A percentile compares a stretch with the other conserved stretches of the same genome.
phyloP scores from a whole-genome alignment of 2,113 vertebrate genomes.

The Crotalus helleri region DNA sequence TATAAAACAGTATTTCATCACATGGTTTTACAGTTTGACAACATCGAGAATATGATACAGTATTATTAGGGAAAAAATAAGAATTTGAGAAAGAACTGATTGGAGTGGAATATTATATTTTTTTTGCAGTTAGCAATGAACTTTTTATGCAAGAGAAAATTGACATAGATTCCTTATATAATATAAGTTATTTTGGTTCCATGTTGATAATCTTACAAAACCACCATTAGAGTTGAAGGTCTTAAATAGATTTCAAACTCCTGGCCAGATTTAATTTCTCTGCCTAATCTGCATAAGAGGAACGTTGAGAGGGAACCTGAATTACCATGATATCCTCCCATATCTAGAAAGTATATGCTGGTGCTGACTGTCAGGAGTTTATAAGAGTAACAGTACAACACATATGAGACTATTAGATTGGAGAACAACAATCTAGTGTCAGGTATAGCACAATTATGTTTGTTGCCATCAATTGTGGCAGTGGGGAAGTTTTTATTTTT shows the following conservation, averaged over 20 bases:
- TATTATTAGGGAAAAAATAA: not conserved
- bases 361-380: not conserved
- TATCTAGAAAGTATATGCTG: not conserved
- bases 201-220: not conserved
- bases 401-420: not conserved
- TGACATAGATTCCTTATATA: not conserved
- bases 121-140: not conserved
- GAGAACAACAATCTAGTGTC: not conserved
- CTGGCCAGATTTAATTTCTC: not conserved
- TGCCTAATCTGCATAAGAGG: not conserved
- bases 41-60: not conserved
- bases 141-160: not conserved
- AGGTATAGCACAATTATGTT: not conserved
- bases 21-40: not conserved
- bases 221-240: not conserved
- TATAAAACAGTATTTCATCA: not conserved
- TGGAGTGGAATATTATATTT: not conserved
- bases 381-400: not conserved
- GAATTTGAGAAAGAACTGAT: not conserved
- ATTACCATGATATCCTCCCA: not conserved
- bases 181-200: not conserved
- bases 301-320: not conserved
- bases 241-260: not conserved
- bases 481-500: not conserved
- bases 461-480: not conserved